Conservation (phyloP, 2,797 vertebrate species). For the Semaprochilodus insignis region DNA sequence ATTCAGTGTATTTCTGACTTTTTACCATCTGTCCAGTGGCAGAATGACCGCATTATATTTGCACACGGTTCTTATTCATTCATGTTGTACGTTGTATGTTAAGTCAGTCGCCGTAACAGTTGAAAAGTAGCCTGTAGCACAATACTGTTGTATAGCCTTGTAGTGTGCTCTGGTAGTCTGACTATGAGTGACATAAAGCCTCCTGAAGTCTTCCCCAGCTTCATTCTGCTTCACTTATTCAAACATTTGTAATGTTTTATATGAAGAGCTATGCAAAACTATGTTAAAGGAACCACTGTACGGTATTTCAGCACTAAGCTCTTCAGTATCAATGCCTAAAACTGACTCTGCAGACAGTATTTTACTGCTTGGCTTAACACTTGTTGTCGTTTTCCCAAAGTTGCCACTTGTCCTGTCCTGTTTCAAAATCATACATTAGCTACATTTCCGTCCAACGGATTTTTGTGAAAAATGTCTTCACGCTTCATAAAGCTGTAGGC, state of each 20-base stretch:
- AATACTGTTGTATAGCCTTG: slow-evolving; percentile 17
- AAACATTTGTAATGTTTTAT: slow-evolving; percentile 10
- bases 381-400: background rate
- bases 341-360: background rate
- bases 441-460: too few species aligned
- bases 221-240: slow-evolving; percentile 9
- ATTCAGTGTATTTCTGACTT: background rate
- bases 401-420: background rate
- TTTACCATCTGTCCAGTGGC: slow-evolving; percentile 8
- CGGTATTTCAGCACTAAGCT: slow-evolving; percentile 19
- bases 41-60: slow-evolving; percentile 40
- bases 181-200: slow-evolving; percentile 15
- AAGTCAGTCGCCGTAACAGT: slow-evolving; percentile 33
- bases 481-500: too few species aligned
- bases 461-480: background rate
- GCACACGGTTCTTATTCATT: slow-evolving; percentile 41
- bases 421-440: background rate
- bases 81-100: slow-evolving; percentile 34
- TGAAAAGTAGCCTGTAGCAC: slow-evolving; percentile 40
- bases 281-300: slow-evolving; percentile 1
- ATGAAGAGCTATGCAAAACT: slow-evolving; percentile 53
- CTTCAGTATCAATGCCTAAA: slow-evolving; percentile 8
- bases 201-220: slow-evolving; percentile 28
- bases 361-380: background rate
- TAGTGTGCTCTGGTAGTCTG: slow-evolving; percentile 1